Evolutionary conservation across 2,888 invertebrate species (phyloP).

Genomic region (Drosophila lutescens): DNA sequence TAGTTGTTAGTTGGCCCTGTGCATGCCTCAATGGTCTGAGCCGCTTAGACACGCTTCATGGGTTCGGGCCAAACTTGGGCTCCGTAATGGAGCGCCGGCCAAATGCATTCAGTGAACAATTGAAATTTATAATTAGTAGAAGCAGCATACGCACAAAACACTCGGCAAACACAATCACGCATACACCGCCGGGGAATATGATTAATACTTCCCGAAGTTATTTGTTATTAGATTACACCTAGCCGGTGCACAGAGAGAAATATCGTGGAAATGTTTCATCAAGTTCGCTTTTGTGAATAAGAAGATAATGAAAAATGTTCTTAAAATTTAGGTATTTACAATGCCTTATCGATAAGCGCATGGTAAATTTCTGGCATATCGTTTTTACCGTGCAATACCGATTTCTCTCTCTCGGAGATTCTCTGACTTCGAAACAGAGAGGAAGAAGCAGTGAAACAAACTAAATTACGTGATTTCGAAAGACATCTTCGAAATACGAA

Average conservation of each 20-base stretch:
- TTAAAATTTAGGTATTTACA: too few relatives aligned
- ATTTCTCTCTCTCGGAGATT: too few relatives aligned
- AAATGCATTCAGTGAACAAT: constrained; percentile 67
- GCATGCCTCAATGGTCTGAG: constrained; percentile 68
- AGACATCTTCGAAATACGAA: too few relatives aligned
- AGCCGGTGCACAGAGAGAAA: constrained; percentile 7
- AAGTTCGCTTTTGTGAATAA: neutral
- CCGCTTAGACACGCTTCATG: constrained; percentile 70
- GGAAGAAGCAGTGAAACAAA: too few relatives aligned
- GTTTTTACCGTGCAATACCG: too few relatives aligned
- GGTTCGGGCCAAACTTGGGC: constrained; percentile 35
- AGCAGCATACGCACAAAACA: constrained; percentile 39
- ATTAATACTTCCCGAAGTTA: constrained; percentile 80
- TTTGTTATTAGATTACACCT: constrained; percentile 78
- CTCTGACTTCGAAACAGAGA: too few relatives aligned
- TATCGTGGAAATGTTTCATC: too few relatives aligned
- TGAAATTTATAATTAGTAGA: constrained; percentile 78
- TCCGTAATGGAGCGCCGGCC: constrained; percentile 66
- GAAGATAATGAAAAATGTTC: too few relatives aligned
- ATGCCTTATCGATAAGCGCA: too few relatives aligned
- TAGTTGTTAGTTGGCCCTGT: constrained; percentile 38
- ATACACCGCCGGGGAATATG: constrained; percentile 59
- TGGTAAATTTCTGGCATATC: too few relatives aligned
- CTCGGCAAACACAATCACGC: neutral
- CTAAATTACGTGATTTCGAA: too few relatives aligned